Evolutionary conservation across 2,888 invertebrate genomes (phyloP), one percentile per base, ranked within the genome.

Genomic region (Nebria salina): DNA sequence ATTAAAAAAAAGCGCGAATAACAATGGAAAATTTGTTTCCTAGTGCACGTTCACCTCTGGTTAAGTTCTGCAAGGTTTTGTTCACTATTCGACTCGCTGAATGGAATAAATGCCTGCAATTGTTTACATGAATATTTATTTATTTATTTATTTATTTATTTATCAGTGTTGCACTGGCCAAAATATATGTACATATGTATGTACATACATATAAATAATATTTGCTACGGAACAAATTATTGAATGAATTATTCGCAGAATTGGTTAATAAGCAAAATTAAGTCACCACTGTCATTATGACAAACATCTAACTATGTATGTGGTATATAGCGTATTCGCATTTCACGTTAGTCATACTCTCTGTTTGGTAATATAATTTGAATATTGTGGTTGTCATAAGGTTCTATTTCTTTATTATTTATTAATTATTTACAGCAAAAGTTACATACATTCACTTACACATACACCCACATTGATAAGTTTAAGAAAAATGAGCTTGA

Each of bases 31-130:
- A 68, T 26, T 68, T n/a, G 68, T 68, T 20, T 68, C 20, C 20
- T 5, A n/a, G 68, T 68, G 68, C 11, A 68, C 26, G 26, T 68
- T 68, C 68, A 26, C 25, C 15, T 20, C 68, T 15, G 20, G 20
- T 25, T 68, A 13, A 66, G 15, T 43, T 25, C 68, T 68, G 64
- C 75, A 75, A 75, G 75, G 75, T 64, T 75, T 65, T 75, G 75
- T 65, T 34, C 64, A 65, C 65, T 75, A 25, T 65, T 9, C 26
- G 54, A 64, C 34, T 65, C 75, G 65, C 75, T 75, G 75, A 75
- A 75, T 65, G n/a, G 75, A 75, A 75, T 75, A 75, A 75, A 26
- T 25, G 65, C 20, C 26, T 34, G 75, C 75, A 75, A 65, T 75
- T 75, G 75, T 75, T 64, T 26, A 75, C 54, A 75, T 75, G 11